Evolutionary conservation across 2,888 invertebrate genomes (phyloP), one percentile per base, ranked within the genome.

Genomic region (Piscicola geometra): DNA sequence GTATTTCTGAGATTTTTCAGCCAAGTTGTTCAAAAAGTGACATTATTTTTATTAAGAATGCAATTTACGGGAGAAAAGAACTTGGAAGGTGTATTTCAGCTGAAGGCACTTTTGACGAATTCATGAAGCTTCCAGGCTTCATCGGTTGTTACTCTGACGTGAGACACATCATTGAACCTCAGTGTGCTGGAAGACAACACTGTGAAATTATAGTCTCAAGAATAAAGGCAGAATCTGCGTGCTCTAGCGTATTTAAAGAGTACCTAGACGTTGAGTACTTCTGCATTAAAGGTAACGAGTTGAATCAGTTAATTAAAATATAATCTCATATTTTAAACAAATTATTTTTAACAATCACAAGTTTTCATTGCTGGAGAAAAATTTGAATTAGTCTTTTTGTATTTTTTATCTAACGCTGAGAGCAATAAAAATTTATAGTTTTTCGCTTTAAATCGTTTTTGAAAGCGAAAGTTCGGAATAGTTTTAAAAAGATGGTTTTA

Each of bases 161-260:
- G 33, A 73, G 64, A 28, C 32, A 56, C 36, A 64, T 73, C 32
- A 56, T 73, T 52, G 64, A 73, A 60, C 36, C 64, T 64, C 64
- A 73, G n/a, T 73, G 73, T 64, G 56, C 64, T 64, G 73, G 73
- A 15, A 60, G 64, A 64, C 60, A 60, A 32, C 60, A 28, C n/a
- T 73, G 73, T 28, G 35, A 60, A 28, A 21, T 72, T 2, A 21
- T 3, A 1, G 72, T 72, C 5, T 50, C 33, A 25, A 52, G 30
- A 32, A 56, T 72, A 28, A 33, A 72, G 3, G 72, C 47, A 2
- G 32, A 72, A 28, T 47, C 72, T n/a, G 32, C 1, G 18, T 72
- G 72, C 32, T 50, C 36, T 18, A 25, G 32, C 5, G 28, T 1
- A 0, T 50, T 52, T 1, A 72, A 56, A 52, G 0, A 50, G 21